Evolutionary conservation across 2,113 vertebrate genomes (phyloP), one percentile per base, ranked within the genome.

Genomic region (Mesembrinibis cayennensis): DNA sequence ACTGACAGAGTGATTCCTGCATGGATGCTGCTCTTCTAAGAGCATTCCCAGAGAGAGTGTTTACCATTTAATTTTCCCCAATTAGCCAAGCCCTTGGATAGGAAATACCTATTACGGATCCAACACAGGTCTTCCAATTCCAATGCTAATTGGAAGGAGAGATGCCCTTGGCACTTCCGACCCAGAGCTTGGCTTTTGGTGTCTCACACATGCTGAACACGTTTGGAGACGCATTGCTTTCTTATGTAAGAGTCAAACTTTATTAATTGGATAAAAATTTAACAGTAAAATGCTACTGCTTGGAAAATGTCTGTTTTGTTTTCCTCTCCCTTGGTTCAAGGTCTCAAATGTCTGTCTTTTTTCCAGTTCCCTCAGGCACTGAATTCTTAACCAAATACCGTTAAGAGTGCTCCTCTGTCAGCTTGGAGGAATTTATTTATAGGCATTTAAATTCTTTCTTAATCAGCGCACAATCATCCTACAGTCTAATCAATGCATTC

Each of bases 371-470:
- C 44, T 92, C 76, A 42, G 66, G 55, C 59, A 80, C 26, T 70
- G 62, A 19, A 29, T 88, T 94, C 44, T 77, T 92, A 93, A 95
- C 19, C 10, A 90, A 73, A 90, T 40, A 58, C 40, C 73, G 27
- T 63, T 93, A 74, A 61, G 40, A 89, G 40, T 53, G 18, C 26
- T 44, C 36, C 29, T 76, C n/a, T 79, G 6, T 70, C 6, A 3
- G 45, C 55, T 63, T 58, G 45, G 47, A 80, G 25, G 22, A 87
- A 73, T 89, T 90, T 95, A 96, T 89, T 97, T 95, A 92, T 92
- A 93, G 90, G 25, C 59, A 74, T 42, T 85, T 85, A 42, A 94
- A 83, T 70, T 89, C 30, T 65, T 86, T 66, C 89, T 81, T 81
- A 86, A 94, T 92, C 79, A 93, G 82, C 27, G 42, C 62, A 70